phyloP scores from a whole-genome alignment of 2,797 vertebrate genomes.

The Pseudomugil gertrudae region DNA sequence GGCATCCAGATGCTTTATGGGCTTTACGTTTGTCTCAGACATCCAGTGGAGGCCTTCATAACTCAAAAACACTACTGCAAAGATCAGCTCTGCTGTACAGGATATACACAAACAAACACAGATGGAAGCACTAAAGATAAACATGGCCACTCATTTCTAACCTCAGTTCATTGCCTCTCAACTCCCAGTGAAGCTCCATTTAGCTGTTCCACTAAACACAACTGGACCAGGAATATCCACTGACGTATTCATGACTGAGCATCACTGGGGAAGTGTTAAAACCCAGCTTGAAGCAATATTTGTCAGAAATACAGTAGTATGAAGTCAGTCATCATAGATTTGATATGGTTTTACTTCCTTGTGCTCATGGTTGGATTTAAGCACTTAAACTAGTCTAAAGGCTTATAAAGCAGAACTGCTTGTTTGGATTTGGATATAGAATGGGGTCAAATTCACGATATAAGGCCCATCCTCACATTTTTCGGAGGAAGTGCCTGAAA shows the following conservation, averaged over 20 bases:
- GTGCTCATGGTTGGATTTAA: background rate
- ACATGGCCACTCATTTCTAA: constrained; percentile 36
- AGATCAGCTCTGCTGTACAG: constrained; percentile 28
- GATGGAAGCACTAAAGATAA: constrained; percentile 29
- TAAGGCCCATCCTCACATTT: too few relatives aligned
- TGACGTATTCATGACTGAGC: constrained; percentile 60
- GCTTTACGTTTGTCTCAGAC: constrained; percentile 18
- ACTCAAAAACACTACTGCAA: constrained; percentile 36
- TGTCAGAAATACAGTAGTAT: constrained; percentile 2
- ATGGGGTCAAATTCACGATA: background rate
- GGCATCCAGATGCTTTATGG: constrained; percentile 51
- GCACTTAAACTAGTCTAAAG: too few relatives aligned
- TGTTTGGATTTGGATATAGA: background rate
- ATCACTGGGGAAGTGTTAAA: constrained; percentile 39
- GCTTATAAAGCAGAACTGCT: background rate
- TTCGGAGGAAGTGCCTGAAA: too few relatives aligned
- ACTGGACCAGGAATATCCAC: constrained; percentile 33
- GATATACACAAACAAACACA: constrained; percentile 15
- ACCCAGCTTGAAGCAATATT: constrained; percentile 19
- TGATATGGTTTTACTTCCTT: background rate
- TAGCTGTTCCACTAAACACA: constrained; percentile 60
- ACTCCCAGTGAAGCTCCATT: constrained; percentile 43
- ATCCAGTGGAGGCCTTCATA: constrained; percentile 28
- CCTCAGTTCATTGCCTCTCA: constrained; percentile 41
- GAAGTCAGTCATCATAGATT: background rate